Conservation (phyloP, 2,113 vertebrate species). For the Phodopus roborovskii region DNA sequence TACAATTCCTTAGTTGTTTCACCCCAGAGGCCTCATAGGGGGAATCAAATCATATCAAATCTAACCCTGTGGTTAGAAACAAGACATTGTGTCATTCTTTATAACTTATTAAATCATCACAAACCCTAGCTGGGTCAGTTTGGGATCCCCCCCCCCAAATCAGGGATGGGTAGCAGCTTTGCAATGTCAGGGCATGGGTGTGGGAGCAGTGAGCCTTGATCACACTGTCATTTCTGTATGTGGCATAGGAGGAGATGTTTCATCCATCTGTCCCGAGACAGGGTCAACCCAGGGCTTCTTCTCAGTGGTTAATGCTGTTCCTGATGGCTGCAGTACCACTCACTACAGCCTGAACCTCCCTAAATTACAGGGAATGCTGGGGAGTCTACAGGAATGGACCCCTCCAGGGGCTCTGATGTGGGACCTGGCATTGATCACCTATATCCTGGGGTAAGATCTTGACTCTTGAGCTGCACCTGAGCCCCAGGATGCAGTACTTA, state of each 20-base stretch:
- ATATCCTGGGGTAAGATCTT: background rate
- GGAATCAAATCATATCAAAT: background rate
- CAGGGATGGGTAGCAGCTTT: background rate
- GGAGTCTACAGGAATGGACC: background rate
- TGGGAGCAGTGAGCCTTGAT: background rate
- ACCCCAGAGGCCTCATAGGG: background rate
- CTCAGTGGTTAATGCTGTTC: background rate
- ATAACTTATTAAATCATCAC: background rate
- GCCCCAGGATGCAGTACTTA: background rate
- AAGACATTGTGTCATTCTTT: background rate
- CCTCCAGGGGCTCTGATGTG: background rate
- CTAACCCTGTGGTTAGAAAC: background rate
- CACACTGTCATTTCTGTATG: background rate
- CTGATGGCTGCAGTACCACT: background rate
- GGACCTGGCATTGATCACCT: too few species aligned
- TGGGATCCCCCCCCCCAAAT: background rate
- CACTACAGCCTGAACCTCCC: too few species aligned
- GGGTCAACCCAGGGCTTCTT: background rate
- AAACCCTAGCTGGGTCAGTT: background rate
- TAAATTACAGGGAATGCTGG: background rate
- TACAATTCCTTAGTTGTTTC: background rate
- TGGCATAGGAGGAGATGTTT: background rate
- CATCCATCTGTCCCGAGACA: too few species aligned
- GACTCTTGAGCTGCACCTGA: background rate
- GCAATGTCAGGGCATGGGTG: too few species aligned